Percentiles rank a stretch among this genome's conserved stretches.
These are phyloP conservation scores for Mystacornis crossleyi DNA, from an alignment of 2,113 vertebrate genomes.

Conservation along the genomic window DNA sequence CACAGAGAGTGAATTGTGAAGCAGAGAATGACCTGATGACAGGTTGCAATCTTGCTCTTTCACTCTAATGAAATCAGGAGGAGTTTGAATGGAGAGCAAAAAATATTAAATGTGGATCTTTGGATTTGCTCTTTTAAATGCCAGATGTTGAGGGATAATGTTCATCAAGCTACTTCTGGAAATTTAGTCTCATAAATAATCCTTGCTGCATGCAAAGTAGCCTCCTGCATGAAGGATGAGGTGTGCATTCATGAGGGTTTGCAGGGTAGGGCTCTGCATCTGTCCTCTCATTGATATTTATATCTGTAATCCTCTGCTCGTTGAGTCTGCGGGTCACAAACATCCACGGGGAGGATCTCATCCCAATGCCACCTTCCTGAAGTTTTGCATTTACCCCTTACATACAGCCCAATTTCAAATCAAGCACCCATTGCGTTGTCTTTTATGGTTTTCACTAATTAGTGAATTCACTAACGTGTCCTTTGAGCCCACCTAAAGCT, in stretches of 20 bases:
- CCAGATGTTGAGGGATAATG: background rate
- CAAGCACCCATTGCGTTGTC: too few relatives aligned
- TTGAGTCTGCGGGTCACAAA: background rate
- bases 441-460: background rate
- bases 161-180: background rate
- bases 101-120: background rate
- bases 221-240: background rate
- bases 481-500: background rate
- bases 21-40: slow-evolving; percentile 1
- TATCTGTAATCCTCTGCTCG: background rate
- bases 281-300: background rate
- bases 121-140: background rate
- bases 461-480: too few relatives aligned
- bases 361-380: background rate
- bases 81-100: background rate
- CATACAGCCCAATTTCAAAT: background rate
- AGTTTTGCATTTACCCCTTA: background rate
- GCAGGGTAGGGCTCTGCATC: background rate
- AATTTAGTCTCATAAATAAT: background rate
- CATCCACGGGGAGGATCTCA: background rate
- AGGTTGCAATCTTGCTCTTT: slow-evolving; percentile 6
- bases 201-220: background rate
- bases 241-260: background rate
- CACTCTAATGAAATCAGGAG: background rate
- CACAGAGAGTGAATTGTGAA: background rate